These are phyloP conservation scores for Amazona ochrocephala DNA, from an alignment of 2,797 vertebrate genomes.

Conservation along the genomic window DNA sequence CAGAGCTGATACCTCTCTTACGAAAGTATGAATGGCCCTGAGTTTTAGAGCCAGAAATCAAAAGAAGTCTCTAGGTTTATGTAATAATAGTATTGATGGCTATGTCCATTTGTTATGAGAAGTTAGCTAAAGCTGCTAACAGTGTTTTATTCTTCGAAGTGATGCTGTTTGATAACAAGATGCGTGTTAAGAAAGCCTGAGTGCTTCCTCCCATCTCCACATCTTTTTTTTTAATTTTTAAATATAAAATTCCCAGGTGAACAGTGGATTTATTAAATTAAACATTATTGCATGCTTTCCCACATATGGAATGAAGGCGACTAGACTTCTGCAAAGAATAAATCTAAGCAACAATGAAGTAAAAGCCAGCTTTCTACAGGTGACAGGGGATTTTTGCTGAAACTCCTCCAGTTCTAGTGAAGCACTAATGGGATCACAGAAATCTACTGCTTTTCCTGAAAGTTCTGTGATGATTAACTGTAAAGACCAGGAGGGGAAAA, in stretches of 20 bases:
- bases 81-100: neutral
- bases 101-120: neutral
- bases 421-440: neutral
- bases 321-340: neutral
- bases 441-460: neutral
- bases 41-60: neutral
- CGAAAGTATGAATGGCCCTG: neutral
- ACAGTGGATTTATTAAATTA: neutral
- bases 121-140: neutral
- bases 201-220: neutral
- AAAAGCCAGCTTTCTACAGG: neutral
- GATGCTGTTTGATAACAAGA: neutral
- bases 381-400: neutral
- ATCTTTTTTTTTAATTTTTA: neutral
- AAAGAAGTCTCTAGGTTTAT: neutral
- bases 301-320: fast-evolving
- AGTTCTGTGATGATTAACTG: fast-evolving
- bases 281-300: neutral
- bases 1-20: neutral
- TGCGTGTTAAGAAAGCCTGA: neutral
- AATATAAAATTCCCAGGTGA: neutral
- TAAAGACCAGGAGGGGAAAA: neutral
- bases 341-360: neutral
- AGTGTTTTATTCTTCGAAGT: neutral
- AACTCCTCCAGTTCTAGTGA: neutral